These are phyloP conservation scores for Sarcophaga peregrina DNA, from an alignment of 1,140 invertebrate genomes.

Conservation along the genomic window DNA sequence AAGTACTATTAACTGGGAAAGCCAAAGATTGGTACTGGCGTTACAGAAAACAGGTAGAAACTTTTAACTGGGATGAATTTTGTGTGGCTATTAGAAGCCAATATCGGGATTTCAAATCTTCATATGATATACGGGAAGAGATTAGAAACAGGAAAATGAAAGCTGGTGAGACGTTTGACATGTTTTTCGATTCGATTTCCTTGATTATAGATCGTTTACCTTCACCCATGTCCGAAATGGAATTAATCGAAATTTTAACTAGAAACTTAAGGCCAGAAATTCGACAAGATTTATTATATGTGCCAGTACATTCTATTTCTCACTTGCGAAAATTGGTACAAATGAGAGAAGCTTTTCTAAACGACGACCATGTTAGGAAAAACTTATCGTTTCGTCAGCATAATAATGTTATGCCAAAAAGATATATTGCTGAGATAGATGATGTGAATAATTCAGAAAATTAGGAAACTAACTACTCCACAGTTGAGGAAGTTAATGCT, in stretches of 20 bases:
- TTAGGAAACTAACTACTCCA: background rate
- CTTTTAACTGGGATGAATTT: slow-evolving; percentile 33
- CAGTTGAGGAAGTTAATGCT: background rate
- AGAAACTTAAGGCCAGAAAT: slow-evolving; percentile 28
- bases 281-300: slow-evolving; percentile 9
- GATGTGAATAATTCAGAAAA: background rate
- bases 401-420: background rate
- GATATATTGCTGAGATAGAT: background rate
- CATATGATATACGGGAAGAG: background rate
- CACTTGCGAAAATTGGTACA: slow-evolving; percentile 26
- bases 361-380: background rate
- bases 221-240: slow-evolving; percentile 7
- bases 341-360: slow-evolving; percentile 4
- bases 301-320: background rate
- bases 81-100: slow-evolving; percentile 22
- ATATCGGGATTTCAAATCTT: slow-evolving; percentile 27
- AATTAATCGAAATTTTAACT: slow-evolving; percentile 35
- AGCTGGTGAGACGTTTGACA: slow-evolving; percentile 17
- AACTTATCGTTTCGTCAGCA: background rate
- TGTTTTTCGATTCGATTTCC: slow-evolving; percentile 8
- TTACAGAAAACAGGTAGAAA: background rate
- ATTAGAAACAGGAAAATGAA: slow-evolving; percentile 26
- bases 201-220: slow-evolving; percentile 8
- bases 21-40: slow-evolving; percentile 29
- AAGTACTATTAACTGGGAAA: slow-evolving; percentile 13